These are phyloP conservation scores for Lutjanus campechanus DNA, from an alignment of 2,797 vertebrate genomes.

Conservation along the genomic window DNA sequence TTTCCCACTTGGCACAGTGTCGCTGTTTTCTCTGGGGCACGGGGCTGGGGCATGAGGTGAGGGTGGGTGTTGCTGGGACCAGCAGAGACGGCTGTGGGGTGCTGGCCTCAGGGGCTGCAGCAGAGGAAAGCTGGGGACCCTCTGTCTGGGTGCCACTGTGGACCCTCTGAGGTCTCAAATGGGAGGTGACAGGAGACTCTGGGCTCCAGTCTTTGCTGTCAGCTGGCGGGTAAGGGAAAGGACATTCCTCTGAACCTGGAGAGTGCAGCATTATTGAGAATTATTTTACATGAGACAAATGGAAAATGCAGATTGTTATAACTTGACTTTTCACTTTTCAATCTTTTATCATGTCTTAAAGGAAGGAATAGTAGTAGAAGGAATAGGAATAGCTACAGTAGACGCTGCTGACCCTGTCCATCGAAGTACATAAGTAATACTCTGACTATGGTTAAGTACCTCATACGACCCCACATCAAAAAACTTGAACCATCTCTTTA, in stretches of 20 bases:
- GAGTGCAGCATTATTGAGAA: neutral
- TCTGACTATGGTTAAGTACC: too few species aligned
- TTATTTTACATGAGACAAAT: slow-evolving; percentile 1
- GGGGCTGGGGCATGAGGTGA: slow-evolving; percentile 90
- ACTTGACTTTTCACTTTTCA: neutral
- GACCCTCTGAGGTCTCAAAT: slow-evolving; percentile 75
- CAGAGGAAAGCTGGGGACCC: slow-evolving; percentile 41
- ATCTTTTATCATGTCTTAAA: neutral
- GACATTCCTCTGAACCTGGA: slow-evolving; percentile 89
- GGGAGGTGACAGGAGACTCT: slow-evolving; percentile 86
- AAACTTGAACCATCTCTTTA: too few species aligned
- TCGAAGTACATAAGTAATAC: too few species aligned
- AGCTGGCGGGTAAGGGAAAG: slow-evolving; percentile 87
- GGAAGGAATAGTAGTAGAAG: too few species aligned
- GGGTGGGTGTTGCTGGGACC: slow-evolving; percentile 62
- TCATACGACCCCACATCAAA: too few species aligned
- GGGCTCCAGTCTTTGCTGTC: slow-evolving; percentile 88
- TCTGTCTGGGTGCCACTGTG: slow-evolving; percentile 94
- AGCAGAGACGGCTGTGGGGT: slow-evolving; percentile 68
- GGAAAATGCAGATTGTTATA: neutral
- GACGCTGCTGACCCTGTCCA: too few species aligned
- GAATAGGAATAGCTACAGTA: too few species aligned
- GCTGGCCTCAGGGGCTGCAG: slow-evolving; percentile 42
- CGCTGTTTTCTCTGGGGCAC: slow-evolving; percentile 89
- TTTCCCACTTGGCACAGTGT: slow-evolving; percentile 95